A percentile compares a stretch with the other conserved stretches of the same genome.
phyloP scores from a whole-genome alignment of 2,888 invertebrate genomes.

The Dendrolimus pini region DNA sequence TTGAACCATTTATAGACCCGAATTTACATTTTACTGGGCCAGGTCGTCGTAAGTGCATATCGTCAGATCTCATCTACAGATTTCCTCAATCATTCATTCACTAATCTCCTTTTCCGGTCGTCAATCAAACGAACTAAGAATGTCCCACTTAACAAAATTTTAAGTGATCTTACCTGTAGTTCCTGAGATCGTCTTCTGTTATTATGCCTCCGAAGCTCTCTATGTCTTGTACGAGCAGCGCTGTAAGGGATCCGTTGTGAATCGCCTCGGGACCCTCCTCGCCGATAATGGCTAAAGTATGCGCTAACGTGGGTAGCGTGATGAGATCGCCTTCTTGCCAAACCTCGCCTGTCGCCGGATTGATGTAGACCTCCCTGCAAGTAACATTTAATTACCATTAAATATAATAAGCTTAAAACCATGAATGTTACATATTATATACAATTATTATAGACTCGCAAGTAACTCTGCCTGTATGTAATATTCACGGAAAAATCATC shows the following conservation, averaged over 20 bases:
- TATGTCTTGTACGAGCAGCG: slow-evolving; percentile 82
- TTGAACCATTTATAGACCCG: too few species aligned
- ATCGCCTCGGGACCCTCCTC: slow-evolving; percentile 82
- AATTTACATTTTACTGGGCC: too few species aligned
- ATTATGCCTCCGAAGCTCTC: slow-evolving; percentile 83
- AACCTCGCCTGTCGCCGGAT: slow-evolving; percentile 77
- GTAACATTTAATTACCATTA: slow-evolving; percentile 9
- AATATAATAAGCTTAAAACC: neutral
- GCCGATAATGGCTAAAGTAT: slow-evolving; percentile 82
- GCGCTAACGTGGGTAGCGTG: slow-evolving; percentile 79
- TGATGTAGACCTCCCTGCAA: slow-evolving; percentile 75
- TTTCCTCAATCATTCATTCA: too few species aligned
- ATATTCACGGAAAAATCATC: too few species aligned
- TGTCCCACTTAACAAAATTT: too few species aligned
- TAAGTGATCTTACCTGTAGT: slow-evolving; percentile 75
- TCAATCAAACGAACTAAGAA: too few species aligned
- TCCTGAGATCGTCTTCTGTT: slow-evolving; percentile 83
- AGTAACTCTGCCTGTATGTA: too few species aligned
- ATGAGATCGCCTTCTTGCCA: slow-evolving; percentile 80
- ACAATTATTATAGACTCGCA: slow-evolving; percentile 6
- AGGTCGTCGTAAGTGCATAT: too few species aligned
- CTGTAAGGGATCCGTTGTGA: slow-evolving; percentile 84
- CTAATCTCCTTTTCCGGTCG: too few species aligned
- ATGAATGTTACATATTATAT: neutral
- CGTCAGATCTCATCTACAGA: too few species aligned